Evolutionary conservation across 2,888 invertebrate species (phyloP), one percentile per base, ranked within the genome.

Genomic region (Calliphora vomitoria): DNA sequence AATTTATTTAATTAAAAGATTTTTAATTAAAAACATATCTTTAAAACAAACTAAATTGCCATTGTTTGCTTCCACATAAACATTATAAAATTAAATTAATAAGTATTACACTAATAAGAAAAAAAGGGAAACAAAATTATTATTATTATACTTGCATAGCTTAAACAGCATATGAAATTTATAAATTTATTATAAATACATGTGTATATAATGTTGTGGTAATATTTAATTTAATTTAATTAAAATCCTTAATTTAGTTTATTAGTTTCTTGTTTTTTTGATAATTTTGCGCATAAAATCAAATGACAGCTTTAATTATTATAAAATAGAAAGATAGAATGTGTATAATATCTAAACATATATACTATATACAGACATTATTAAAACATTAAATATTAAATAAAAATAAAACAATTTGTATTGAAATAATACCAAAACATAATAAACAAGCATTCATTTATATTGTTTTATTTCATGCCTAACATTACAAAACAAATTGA

Each of bases 261-360:
- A 18, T 4, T 11, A 35, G 5, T 41, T 11, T 50, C 25, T 53
- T 50, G 44, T 60, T 64, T 74, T 82, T 62, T 55, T 44, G n/a
- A 55, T 72, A 74, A 69, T 62, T 80, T 76, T 87, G 76, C 83
- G 62, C 87, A 84, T 87, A 81, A 78, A 87, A 78, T 81, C 72
- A 84, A 87, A 87, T 81, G 76, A 81, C 78, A 87, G 87, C 87
- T 84, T 84, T 87, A 87, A 84, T 81, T 76, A 86, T 64, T 79
- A 80, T 72, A 81, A 78, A 76, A 68, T 74, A 72, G 4, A 20
- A 60, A 38, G 8, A 31, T 18, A 71, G 18, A 81, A 71, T 20
- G 58, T 72, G 15, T 20, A 58, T 31, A 58, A 72, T 64, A 84
- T 38, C 41, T 35, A 60, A 60, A 50, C 35, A 58, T 25, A 76